phyloP scores from a whole-genome alignment of 2,797 vertebrate species.

The Setipinna tenuifilis region DNA sequence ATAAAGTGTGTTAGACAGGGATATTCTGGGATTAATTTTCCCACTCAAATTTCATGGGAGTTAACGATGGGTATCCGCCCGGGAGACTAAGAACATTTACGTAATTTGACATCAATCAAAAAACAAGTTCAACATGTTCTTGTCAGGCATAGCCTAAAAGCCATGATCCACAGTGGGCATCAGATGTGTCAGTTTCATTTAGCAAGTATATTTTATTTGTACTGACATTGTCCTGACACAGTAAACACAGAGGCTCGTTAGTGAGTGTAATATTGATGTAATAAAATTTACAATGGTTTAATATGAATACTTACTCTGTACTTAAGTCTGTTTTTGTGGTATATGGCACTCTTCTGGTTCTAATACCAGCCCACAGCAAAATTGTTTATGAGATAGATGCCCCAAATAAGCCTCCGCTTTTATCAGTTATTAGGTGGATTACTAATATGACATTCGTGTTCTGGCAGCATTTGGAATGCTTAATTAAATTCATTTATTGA shows the following conservation, averaged over 20 bases:
- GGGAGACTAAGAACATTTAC: neutral
- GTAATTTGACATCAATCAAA: slow-evolving; percentile 14
- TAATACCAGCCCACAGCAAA: neutral
- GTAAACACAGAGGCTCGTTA: neutral
- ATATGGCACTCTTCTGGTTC: neutral
- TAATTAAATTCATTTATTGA: neutral
- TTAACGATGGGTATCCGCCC: neutral
- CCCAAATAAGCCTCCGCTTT: neutral
- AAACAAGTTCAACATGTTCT: slow-evolving; percentile 15
- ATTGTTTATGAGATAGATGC: neutral
- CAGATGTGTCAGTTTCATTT: neutral
- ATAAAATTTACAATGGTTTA: neutral
- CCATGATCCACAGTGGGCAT: neutral
- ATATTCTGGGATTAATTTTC: neutral
- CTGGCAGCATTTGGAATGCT: neutral
- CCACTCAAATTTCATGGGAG: slow-evolving; percentile 1
- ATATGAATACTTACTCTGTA: neutral
- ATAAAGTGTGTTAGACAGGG: neutral
- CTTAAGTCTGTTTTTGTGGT: neutral
- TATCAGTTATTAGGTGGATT: neutral
- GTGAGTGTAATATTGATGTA: no score
- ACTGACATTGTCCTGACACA: neutral
- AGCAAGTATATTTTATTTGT: neutral
- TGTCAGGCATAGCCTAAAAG: neutral
- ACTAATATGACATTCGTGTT: neutral